phyloP scores from a whole-genome alignment of 1,140 invertebrate genomes.

The Limonius californicus region DNA sequence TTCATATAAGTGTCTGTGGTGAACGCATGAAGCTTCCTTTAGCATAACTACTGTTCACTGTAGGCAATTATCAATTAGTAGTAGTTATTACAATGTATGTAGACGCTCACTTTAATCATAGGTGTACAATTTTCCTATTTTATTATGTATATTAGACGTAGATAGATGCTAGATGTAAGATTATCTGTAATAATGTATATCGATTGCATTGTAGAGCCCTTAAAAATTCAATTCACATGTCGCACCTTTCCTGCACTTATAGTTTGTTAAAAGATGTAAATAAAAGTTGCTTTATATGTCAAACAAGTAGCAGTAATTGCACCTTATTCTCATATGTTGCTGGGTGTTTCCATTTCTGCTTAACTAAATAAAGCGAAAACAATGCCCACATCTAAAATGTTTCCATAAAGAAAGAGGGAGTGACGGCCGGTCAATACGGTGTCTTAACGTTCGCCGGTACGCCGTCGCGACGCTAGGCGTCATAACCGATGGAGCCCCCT shows the following conservation, averaged over 20 bases:
- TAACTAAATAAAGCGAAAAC: not conserved
- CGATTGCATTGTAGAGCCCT: conserved; percentile 4
- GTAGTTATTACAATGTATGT: conserved; percentile 5
- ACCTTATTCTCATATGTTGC: not conserved
- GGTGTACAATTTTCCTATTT: not conserved
- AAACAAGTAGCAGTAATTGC: conserved; percentile 6
- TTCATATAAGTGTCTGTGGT: not conserved
- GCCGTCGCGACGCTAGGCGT: conserved; percentile 10
- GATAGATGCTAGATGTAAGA: conserved; percentile 10
- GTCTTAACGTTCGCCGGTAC: not conserved
- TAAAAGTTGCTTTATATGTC: not conserved
- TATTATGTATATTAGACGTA: conserved; percentile 2
- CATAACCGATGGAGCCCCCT: not conserved
- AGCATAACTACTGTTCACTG: conserved; percentile 13
- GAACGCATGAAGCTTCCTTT: not conserved
- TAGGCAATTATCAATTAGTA: conserved; percentile 12
- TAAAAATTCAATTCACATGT: conserved; percentile 1
- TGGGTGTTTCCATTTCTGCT: not conserved
- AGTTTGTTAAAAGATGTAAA: not conserved
- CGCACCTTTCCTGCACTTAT: conserved; percentile 10
- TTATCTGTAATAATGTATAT: conserved; percentile 9
- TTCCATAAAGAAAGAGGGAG: not conserved
- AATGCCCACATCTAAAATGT: not conserved
- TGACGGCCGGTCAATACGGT: conserved; percentile 11
- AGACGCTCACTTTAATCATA: not conserved